phyloP scores from a whole-genome alignment of 1,140 invertebrate species.

The Drosophila ambigua region DNA sequence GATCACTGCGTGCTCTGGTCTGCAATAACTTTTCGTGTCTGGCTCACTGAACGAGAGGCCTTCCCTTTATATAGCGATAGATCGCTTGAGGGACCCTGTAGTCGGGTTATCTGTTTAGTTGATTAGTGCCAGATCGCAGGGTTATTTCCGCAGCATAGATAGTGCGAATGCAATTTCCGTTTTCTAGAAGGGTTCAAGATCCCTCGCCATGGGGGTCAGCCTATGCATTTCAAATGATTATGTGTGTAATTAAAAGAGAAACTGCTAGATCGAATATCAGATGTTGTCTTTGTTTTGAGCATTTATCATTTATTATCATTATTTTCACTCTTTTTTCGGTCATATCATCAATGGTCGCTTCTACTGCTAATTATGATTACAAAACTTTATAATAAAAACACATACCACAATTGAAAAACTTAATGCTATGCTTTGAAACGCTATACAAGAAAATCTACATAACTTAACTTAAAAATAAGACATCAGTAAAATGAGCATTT shows the following conservation, averaged over 20 bases:
- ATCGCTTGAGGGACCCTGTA: background rate
- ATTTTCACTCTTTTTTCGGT: constrained; percentile 54
- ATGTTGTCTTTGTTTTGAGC: constrained; percentile 38
- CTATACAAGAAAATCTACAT: constrained; percentile 62
- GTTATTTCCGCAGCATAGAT: constrained; percentile 48
- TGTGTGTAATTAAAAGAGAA: too few relatives aligned
- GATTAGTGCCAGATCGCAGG: constrained; percentile 41
- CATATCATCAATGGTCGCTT: constrained; percentile 6
- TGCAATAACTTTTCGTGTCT: constrained; percentile 47
- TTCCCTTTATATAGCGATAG: constrained; percentile 43
- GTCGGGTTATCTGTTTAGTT: constrained; percentile 44
- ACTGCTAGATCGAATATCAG: too few relatives aligned
- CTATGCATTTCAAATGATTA: too few relatives aligned
- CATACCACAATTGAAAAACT: constrained; percentile 39
- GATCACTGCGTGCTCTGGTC: constrained; percentile 63
- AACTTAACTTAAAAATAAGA: constrained; percentile 55
- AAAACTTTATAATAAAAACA: constrained; percentile 31
- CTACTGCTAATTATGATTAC: constrained; percentile 27
- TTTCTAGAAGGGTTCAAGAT: constrained; percentile 32
- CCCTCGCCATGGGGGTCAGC: too few relatives aligned
- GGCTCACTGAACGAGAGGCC: background rate
- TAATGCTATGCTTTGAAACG: constrained; percentile 33
- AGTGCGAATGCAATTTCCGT: constrained; percentile 42
- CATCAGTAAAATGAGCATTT: constrained; percentile 22
- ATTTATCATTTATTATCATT: constrained; percentile 45